phyloP scores from a whole-genome alignment of 2,113 vertebrate genomes.

The Notechis scutatus region DNA sequence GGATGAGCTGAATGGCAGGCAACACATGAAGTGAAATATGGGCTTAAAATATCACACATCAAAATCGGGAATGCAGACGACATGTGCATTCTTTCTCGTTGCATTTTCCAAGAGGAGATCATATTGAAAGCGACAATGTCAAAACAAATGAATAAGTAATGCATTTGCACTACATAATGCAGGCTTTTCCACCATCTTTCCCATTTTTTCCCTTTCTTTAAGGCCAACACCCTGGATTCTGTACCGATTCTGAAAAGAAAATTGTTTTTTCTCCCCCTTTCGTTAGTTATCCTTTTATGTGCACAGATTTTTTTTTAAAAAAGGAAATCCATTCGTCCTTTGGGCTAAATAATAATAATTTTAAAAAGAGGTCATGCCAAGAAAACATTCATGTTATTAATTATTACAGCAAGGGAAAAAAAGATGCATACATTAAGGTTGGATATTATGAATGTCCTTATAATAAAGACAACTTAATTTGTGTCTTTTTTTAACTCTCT shows the following conservation, averaged over 20 bases:
- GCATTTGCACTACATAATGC: neutral
- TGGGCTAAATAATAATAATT: neutral
- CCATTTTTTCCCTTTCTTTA: neutral
- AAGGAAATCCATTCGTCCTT: neutral
- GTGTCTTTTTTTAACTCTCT: neutral
- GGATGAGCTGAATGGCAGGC: conserved; percentile 64
- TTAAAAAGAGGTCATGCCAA: neutral
- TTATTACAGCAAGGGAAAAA: neutral
- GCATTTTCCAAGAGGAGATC: neutral
- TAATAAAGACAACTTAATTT: neutral
- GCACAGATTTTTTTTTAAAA: neutral
- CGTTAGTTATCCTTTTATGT: neutral
- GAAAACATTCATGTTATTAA: neutral
- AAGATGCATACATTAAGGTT: neutral
- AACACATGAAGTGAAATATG: conserved; percentile 51
- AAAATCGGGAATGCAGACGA: conserved; percentile 34
- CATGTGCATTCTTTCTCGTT: conserved; percentile 33
- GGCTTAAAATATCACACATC: conserved; percentile 67
- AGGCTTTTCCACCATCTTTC: neutral
- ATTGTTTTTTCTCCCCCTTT: neutral
- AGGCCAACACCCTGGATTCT: neutral
- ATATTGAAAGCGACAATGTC: conserved; percentile 4
- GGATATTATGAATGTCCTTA: neutral
- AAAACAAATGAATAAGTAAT: conserved; percentile 5
- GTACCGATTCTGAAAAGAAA: neutral